Evolutionary conservation across 2,797 vertebrate genomes (phyloP).

Genomic region (Chelmon rostratus): DNA sequence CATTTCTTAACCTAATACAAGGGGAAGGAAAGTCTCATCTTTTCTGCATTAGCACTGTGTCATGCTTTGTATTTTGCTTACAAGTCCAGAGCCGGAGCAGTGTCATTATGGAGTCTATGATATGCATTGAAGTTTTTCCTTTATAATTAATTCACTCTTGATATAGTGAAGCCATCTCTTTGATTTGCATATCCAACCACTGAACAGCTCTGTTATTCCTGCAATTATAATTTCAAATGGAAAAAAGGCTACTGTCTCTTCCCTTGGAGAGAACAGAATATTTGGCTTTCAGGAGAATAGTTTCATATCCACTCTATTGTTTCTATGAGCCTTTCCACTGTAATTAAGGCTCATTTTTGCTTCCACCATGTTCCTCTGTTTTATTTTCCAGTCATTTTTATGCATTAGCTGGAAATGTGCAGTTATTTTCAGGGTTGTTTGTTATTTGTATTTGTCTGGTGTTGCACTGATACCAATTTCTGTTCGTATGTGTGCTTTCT

Average conservation of each 20-base stretch:
- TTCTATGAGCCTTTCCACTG: slow-evolving; percentile 47
- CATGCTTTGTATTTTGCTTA: slow-evolving; percentile 23
- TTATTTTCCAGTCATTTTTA: slow-evolving; percentile 39
- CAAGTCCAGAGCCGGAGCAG: slow-evolving; percentile 24
- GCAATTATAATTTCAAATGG: slow-evolving; percentile 76
- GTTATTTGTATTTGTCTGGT: too few species aligned
- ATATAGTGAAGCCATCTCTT: slow-evolving; percentile 58
- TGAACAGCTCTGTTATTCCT: slow-evolving; percentile 54
- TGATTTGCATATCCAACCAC: slow-evolving; percentile 71
- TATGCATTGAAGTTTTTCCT: slow-evolving; percentile 47
- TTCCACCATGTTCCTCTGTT: slow-evolving; percentile 28
- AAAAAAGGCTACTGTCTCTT: slow-evolving; percentile 40
- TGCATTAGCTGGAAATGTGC: slow-evolving; percentile 40
- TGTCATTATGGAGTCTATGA: slow-evolving; percentile 43
- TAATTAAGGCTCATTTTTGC: slow-evolving; percentile 57
- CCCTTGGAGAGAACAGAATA: slow-evolving; percentile 51
- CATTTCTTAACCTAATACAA: background rate
- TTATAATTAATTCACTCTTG: slow-evolving; percentile 61
- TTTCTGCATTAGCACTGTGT: background rate
- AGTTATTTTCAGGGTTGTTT: slow-evolving; percentile 58
- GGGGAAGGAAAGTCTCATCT: background rate
- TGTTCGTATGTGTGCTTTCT: slow-evolving; percentile 47
- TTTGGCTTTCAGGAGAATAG: slow-evolving; percentile 58
- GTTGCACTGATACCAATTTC: background rate
- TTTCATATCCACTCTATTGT: slow-evolving; percentile 57